A percentile compares a stretch with the other conserved stretches of the same genome.
Evolutionary conservation across 2,797 vertebrate genomes (phyloP).

Genomic region (Pseudochirops corinnae): DNA sequence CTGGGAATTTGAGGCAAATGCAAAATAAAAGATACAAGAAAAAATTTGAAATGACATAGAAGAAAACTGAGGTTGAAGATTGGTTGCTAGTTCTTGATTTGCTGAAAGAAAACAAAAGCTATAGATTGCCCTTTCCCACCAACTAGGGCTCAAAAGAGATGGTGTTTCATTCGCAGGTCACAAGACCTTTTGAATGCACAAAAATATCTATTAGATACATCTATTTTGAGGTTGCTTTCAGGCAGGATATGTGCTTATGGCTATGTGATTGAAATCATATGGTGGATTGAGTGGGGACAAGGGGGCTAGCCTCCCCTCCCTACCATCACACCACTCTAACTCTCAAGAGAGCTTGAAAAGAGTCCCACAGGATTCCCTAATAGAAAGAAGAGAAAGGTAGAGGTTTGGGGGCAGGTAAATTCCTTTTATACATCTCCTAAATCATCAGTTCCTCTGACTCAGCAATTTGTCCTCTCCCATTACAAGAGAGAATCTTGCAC

Average conservation of each 20-base stretch:
- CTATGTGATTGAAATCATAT: too few species aligned
- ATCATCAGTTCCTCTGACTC: too few species aligned
- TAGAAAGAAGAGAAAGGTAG: background rate
- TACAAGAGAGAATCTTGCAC: background rate
- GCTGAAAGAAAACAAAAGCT: background rate
- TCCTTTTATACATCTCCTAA: background rate
- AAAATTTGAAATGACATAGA: background rate
- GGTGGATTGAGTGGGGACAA: too few species aligned
- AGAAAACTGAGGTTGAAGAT: background rate
- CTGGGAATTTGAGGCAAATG: background rate
- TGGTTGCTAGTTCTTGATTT: background rate
- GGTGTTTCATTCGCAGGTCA: background rate
- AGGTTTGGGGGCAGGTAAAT: background rate
- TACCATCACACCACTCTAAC: background rate
- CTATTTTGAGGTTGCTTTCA: background rate
- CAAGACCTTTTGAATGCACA: background rate
- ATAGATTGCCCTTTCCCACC: background rate
- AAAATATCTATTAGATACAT: background rate
- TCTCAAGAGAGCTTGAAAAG: background rate
- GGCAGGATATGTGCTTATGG: too few species aligned
- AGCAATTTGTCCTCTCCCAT: background rate
- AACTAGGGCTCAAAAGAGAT: background rate
- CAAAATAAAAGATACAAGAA: background rate
- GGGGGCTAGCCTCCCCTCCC: background rate
- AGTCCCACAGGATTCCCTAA: background rate